These are phyloP conservation scores for Ormyrus pomaceus DNA, from an alignment of 2,888 invertebrate species.

Conservation along the genomic window DNA sequence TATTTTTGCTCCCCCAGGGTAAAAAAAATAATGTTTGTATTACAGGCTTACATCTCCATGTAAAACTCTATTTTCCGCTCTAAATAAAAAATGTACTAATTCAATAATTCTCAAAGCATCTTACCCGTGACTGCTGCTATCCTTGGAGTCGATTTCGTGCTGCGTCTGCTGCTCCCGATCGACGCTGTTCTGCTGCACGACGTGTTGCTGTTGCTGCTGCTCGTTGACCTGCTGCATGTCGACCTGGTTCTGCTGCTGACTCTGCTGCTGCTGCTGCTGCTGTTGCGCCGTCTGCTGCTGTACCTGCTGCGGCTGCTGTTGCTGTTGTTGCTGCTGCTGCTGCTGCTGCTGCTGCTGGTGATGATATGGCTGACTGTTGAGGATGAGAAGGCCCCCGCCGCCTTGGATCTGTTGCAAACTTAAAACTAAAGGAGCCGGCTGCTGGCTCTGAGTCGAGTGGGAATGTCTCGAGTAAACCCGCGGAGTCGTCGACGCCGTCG, in stretches of 20 bases:
- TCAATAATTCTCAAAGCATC: neutral
- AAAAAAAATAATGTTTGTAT: neutral
- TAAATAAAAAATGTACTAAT: neutral
- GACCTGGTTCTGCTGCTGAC: constrained; percentile 69
- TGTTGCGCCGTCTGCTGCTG: constrained; percentile 71
- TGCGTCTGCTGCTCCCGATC: constrained; percentile 71
- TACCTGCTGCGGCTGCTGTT: constrained; percentile 69
- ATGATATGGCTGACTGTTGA: constrained; percentile 81
- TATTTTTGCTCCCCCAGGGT: neutral
- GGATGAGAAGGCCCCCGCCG: constrained; percentile 87
- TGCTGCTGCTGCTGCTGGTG: constrained; percentile 72
- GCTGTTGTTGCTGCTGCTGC: constrained; percentile 77
- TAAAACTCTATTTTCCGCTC: neutral
- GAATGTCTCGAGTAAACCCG: constrained; percentile 77
- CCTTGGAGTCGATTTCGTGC: constrained; percentile 71
- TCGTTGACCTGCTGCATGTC: constrained; percentile 74
- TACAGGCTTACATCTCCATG: neutral
- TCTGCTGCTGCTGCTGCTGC: constrained; percentile 69
- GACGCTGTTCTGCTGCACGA: constrained; percentile 71
- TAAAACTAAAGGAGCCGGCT: constrained; percentile 82
- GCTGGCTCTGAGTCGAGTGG: constrained; percentile 77
- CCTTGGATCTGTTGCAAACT: constrained; percentile 91
- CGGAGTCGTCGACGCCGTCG: constrained; percentile 71
- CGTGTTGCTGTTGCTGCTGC: constrained; percentile 73
- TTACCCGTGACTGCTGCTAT: constrained; percentile 59